Evolutionary conservation across 2,888 invertebrate genomes (phyloP).

Genomic region (Clitarchus hookeri): DNA sequence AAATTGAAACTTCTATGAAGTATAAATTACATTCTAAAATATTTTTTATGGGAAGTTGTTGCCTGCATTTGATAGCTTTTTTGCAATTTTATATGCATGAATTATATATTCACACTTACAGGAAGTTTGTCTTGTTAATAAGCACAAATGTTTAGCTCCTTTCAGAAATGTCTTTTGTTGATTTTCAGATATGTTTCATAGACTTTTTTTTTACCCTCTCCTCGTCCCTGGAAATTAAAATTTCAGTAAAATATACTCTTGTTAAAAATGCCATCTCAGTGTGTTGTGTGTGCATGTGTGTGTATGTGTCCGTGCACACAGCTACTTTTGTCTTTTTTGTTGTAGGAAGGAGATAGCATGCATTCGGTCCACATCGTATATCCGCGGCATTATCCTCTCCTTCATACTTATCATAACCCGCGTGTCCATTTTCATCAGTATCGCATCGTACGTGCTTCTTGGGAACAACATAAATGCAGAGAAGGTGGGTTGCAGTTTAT

Average conservation of each 20-base stretch:
- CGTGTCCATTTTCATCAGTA: constrained; percentile 71
- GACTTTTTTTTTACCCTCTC: no score
- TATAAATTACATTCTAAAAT: no score
- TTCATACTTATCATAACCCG: constrained; percentile 72
- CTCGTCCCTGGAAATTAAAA: neutral
- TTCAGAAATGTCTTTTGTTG: no score
- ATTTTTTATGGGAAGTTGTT: no score
- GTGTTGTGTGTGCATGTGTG: neutral
- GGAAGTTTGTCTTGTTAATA: no score
- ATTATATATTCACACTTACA: no score
- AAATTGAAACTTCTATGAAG: no score
- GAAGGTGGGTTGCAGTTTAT: constrained; percentile 49
- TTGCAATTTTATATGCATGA: no score
- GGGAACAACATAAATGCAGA: constrained; percentile 69
- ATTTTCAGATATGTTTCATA: no score
- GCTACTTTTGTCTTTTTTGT: neutral
- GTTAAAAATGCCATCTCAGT: neutral
- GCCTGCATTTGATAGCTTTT: no score
- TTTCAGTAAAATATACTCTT: neutral
- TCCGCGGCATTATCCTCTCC: constrained; percentile 60
- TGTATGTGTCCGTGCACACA: no score
- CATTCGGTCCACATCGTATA: constrained; percentile 70
- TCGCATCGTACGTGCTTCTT: constrained; percentile 64
- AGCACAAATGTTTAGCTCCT: no score
- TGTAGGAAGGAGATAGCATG: constrained; percentile 70